A percentile compares a stretch with the other conserved stretches of the same genome.
These are phyloP conservation scores for Steatocranus sp. DNA, from an alignment of 2,797 vertebrate genomes.

Conservation along the genomic window DNA sequence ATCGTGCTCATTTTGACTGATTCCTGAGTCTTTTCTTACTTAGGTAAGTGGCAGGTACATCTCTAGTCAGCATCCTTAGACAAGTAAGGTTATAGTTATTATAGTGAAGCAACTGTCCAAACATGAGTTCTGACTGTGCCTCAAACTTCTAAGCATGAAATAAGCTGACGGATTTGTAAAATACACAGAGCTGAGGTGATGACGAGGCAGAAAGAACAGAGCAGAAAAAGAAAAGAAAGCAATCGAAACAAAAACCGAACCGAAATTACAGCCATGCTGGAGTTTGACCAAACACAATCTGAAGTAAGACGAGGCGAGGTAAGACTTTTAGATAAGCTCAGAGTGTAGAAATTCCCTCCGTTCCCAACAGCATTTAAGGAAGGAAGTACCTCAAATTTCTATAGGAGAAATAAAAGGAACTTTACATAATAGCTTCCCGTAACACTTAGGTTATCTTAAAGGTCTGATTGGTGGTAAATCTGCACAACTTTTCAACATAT, in stretches of 20 bases:
- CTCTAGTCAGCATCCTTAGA: neutral
- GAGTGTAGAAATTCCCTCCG: neutral
- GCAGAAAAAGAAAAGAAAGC: neutral
- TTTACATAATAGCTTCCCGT: neutral
- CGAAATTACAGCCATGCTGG: neutral
- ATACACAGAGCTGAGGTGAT: neutral
- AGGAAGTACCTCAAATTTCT: neutral
- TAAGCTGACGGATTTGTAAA: neutral
- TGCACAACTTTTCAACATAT: neutral
- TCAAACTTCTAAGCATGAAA: neutral
- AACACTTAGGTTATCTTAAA: neutral
- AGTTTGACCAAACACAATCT: neutral
- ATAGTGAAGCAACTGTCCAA: neutral
- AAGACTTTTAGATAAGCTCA: neutral
- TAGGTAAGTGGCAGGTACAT: neutral
- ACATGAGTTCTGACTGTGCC: neutral
- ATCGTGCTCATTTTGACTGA: neutral
- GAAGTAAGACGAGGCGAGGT: neutral
- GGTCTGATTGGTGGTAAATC: neutral
- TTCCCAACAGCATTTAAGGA: neutral
- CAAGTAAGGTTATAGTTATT: neutral
- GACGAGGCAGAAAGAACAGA: neutral
- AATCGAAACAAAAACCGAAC: neutral
- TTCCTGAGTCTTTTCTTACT: neutral
- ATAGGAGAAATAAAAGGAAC: neutral